A percentile compares a stretch with the other conserved stretches of the same genome.
phyloP scores from a whole-genome alignment of 2,888 invertebrate genomes.

The Agonopterix heracliana region DNA sequence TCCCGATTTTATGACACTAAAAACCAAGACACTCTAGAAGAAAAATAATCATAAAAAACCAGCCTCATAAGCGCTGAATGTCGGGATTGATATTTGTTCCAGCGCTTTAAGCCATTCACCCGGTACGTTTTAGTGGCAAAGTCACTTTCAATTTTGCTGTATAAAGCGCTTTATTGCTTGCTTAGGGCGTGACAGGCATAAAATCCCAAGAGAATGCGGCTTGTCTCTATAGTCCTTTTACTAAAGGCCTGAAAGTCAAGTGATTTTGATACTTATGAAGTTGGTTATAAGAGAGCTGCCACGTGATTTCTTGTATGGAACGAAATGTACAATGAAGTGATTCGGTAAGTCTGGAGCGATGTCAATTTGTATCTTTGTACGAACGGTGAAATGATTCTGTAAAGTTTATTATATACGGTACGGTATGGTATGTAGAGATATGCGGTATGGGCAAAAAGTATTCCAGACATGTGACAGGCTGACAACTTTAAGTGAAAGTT shows the following conservation, averaged over 20 bases:
- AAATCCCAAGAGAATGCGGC: constrained; percentile 42
- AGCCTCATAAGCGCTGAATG: constrained; percentile 28
- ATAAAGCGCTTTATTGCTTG: constrained; percentile 62
- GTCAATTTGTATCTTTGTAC: no score
- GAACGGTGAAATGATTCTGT: background rate
- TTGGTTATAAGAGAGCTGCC: no score
- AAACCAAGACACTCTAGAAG: background rate
- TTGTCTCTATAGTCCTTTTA: constrained; percentile 32
- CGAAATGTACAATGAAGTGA: no score
- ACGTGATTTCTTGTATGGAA: no score
- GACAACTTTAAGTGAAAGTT: no score
- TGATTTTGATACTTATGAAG: no score
- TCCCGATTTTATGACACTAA: no score
- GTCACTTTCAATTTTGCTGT: constrained; percentile 70
- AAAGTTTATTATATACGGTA: background rate
- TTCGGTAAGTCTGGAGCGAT: no score
- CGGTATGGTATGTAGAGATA: background rate
- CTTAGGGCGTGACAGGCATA: constrained; percentile 60
- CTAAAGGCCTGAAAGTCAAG: no score
- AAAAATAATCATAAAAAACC: constrained; percentile 28
- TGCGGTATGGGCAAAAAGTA: no score
- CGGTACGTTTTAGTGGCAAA: constrained; percentile 64
- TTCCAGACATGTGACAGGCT: no score
- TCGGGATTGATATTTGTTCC: constrained; percentile 52
- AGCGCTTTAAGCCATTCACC: constrained; percentile 39